phyloP scores from a whole-genome alignment of 2,113 vertebrate species.

The Passer domesticus region DNA sequence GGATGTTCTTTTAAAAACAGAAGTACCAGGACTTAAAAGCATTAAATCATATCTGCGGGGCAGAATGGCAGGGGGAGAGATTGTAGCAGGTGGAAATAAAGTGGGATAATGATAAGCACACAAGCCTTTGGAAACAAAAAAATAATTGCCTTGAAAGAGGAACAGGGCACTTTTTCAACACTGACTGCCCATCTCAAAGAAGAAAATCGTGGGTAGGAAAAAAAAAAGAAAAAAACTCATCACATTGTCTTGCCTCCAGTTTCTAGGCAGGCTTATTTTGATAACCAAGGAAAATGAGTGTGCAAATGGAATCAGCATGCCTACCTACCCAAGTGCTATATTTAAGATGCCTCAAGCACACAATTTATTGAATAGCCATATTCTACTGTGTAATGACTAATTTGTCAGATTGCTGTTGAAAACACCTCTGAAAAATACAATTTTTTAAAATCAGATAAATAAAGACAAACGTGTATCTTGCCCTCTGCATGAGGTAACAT shows the following conservation, averaged over 20 bases:
- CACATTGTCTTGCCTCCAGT: not conserved
- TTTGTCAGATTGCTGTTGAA: not conserved
- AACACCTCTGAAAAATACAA: not conserved
- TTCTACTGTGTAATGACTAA: not conserved
- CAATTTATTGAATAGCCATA: not conserved
- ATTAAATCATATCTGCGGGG: not conserved
- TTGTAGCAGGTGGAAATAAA: not conserved
- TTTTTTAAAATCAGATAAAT: not conserved
- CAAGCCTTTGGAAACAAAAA: not conserved
- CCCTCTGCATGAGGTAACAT: not conserved
- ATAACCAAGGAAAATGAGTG: not conserved
- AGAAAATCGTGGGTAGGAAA: not conserved
- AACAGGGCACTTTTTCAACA: not conserved
- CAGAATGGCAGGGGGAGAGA: not conserved
- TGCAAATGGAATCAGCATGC: not conserved
- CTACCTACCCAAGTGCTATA: not conserved
- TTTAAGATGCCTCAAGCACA: not conserved
- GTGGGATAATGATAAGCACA: not conserved
- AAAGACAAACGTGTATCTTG: not conserved
- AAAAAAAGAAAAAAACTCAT: not conserved
- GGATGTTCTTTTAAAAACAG: not conserved
- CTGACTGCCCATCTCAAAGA: not conserved
- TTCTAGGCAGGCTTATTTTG: not conserved
- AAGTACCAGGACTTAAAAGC: not conserved
- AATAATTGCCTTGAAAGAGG: not conserved